These are phyloP conservation scores for Sula dactylatra DNA, from an alignment of 2,113 vertebrate genomes.

Conservation along the genomic window DNA sequence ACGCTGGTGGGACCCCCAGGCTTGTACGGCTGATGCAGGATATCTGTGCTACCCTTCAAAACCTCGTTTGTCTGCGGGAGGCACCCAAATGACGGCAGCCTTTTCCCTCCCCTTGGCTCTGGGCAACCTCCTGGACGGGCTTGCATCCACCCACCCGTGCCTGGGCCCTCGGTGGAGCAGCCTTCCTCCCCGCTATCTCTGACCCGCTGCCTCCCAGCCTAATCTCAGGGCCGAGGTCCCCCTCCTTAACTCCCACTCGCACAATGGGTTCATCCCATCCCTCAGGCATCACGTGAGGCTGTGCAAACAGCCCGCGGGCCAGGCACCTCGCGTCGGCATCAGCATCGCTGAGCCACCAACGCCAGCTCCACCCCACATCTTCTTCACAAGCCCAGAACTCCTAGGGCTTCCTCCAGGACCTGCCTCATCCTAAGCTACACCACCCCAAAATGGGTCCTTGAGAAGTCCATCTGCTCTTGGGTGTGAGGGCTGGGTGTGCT, in stretches of 20 bases:
- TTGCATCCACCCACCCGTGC: not conserved
- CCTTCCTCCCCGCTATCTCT: not conserved
- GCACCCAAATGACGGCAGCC: not conserved
- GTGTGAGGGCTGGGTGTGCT: not conserved
- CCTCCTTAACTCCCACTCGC: not conserved
- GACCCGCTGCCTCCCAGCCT: not conserved
- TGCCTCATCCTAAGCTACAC: not conserved
- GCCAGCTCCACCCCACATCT: not conserved
- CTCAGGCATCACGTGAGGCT: constrained; percentile 14
- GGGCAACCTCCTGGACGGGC: not conserved
- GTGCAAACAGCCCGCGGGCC: not conserved
- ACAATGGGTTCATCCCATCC: constrained; percentile 15
- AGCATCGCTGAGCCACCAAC: not conserved
- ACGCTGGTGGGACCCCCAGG: not conserved
- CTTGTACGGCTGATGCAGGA: not conserved
- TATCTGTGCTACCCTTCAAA: not conserved
- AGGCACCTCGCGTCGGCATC: not conserved
- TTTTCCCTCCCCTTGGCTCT: not conserved
- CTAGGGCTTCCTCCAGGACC: not conserved
- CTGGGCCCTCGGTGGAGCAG: not conserved
- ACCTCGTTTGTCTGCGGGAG: not conserved
- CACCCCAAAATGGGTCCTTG: accelerated
- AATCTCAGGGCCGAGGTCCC: not conserved
- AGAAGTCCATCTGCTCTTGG: not conserved
- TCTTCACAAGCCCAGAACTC: not conserved